These are phyloP conservation scores for Myotis brandtii DNA, from an alignment of 2,113 vertebrate genomes.

Conservation along the genomic window DNA sequence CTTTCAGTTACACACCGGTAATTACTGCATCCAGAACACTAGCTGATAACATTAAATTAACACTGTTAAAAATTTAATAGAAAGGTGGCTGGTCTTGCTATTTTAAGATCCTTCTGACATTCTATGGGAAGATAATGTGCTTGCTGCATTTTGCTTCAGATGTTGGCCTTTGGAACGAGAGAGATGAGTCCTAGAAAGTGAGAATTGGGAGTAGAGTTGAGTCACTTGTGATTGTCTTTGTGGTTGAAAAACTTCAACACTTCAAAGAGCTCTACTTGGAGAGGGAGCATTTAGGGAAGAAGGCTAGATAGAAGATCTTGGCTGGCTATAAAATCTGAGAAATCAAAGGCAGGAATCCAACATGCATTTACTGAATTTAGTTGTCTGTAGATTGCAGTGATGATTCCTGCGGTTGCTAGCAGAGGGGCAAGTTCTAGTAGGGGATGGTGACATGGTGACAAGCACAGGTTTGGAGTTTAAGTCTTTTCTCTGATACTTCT, in stretches of 20 bases:
- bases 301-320: neutral
- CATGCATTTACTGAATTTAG: too few relatives aligned
- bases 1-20: neutral
- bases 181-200: neutral
- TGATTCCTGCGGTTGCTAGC: neutral
- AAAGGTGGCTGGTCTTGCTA: neutral
- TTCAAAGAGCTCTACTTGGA: neutral
- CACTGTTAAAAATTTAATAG: constrained; percentile 32
- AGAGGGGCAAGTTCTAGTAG: neutral
- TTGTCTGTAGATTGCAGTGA: too few relatives aligned
- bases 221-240: constrained; percentile 27
- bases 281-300: neutral
- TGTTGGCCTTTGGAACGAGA: constrained; percentile 42
- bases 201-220: neutral
- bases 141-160: constrained; percentile 22
- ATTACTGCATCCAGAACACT: neutral
- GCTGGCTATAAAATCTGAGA: neutral
- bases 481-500: neutral
- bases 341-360: neutral
- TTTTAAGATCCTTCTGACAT: constrained; percentile 34
- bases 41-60: neutral
- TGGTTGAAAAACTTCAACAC: neutral
- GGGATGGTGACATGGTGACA: neutral
- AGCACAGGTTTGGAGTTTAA: neutral
- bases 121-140: neutral